Evolutionary conservation across 2,797 vertebrate species (phyloP), one percentile per base, ranked within the genome.

Genomic region (Ceyx erithaca): DNA sequence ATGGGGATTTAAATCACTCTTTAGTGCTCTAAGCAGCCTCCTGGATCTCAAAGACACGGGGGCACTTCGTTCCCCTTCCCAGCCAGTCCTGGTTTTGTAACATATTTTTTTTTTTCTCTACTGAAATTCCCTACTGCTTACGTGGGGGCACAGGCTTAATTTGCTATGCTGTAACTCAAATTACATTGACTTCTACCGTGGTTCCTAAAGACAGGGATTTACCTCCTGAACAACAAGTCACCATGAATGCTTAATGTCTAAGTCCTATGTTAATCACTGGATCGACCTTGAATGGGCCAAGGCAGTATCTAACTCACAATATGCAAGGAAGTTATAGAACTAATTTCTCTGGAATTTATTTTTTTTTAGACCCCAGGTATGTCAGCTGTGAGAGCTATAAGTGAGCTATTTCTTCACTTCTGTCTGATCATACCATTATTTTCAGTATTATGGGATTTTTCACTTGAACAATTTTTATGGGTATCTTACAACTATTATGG

Each of bases 281-380:
- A 51, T 37, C 43, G n/a, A 35, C 30, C 43, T 21, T 25, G 11
- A 46, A 51, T n/a, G 55, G 25, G 30, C 40, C 28, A 59, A 69
- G 59, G 52, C 18, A 25, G 10, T 21, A 55, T 9, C 22, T 71
- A 26, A 51, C 25, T 52, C 33, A 26, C 8, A 40, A 45, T 35
- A 46, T 46, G 19, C 23, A 87, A 45, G 5, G 25, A 52, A 62
- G 57, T 46, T 7, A 40, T 5, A 51, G 21, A 84, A 67, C 14
- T 43, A 68, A 48, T 85, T 72, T 21, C 4, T 40, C 61, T 48
- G 12, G 13, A 33, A 21, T 41, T 68, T 26, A 5, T 16, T 26
- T 37, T 14, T 26, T 26, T 15, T 18, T 35, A 35, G n/a, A 67
- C 6, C 30, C 1, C 9, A 45, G 0, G 1, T 13, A 31, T 10